phyloP scores from a whole-genome alignment of 2,113 vertebrate genomes.

The Phocoena phocoena region DNA sequence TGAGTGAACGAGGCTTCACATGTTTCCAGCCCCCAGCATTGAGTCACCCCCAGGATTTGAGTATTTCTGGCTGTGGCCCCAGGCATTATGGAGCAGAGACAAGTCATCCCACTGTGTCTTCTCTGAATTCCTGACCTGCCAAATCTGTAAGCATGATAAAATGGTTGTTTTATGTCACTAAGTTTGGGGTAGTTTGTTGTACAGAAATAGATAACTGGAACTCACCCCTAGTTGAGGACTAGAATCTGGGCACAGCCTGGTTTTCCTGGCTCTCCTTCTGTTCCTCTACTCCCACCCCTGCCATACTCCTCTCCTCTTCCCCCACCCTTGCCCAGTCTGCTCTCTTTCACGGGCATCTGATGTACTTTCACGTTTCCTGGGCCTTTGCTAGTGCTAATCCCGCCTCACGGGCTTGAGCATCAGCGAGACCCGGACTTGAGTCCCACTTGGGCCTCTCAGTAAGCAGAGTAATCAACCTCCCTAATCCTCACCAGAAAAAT shows the following conservation, averaged over 20 bases:
- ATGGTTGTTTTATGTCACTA: background rate
- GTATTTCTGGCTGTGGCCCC: background rate
- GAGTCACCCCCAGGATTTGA: background rate
- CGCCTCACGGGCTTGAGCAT: background rate
- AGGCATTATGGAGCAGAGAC: background rate
- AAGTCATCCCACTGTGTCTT: background rate
- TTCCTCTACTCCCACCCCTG: background rate
- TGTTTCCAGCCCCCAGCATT: background rate
- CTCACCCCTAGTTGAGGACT: background rate
- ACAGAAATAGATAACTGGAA: background rate
- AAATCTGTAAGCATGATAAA: background rate
- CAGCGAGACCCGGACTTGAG: background rate
- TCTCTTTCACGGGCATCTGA: background rate
- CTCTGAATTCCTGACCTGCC: background rate
- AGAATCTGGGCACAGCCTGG: background rate
- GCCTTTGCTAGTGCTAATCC: background rate
- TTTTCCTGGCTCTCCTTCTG: background rate
- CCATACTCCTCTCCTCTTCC: background rate
- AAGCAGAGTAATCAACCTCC: background rate
- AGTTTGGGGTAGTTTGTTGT: background rate
- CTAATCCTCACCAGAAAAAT: background rate
- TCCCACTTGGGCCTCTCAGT: background rate
- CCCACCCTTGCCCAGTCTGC: background rate
- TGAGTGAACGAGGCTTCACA: background rate
- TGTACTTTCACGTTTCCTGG: background rate